Percentiles rank a stretch among this genome's conserved stretches.
Evolutionary conservation across 2,113 vertebrate genomes (phyloP).

Genomic region (Calyptommatus sinebrachiatus): DNA sequence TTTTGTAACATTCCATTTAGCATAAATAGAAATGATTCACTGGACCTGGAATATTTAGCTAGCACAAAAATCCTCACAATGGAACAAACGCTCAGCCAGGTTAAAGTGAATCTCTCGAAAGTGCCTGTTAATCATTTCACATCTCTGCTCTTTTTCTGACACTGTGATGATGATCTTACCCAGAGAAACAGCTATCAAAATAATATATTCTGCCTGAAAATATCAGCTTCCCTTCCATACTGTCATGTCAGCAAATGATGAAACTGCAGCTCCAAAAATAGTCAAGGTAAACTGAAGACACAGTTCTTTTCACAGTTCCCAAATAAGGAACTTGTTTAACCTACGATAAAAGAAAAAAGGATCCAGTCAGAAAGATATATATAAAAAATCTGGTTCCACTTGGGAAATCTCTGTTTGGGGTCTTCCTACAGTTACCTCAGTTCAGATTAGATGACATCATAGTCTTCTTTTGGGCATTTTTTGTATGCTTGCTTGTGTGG

Average conservation of each 20-base stretch:
- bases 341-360: not conserved
- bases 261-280: constrained; percentile 13
- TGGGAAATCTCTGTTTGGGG: not conserved
- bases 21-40: not conserved
- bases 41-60: constrained; percentile 18
- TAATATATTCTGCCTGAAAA: constrained; percentile 13
- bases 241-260: constrained; percentile 11
- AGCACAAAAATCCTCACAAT: constrained; percentile 35
- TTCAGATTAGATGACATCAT: no score
- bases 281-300: not conserved
- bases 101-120: constrained; percentile 29
- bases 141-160: constrained; percentile 25
- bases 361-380: not conserved
- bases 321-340: constrained; percentile 1
- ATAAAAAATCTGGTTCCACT: not conserved
- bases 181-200: constrained; percentile 28
- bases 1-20: constrained; percentile 1
- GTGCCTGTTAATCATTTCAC: constrained; percentile 21
- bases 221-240: constrained; percentile 17
- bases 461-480: no score
- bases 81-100: not conserved
- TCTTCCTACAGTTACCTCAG: no score
- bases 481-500: no score
- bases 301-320: constrained; percentile 1
- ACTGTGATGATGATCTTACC: constrained; percentile 24